Base-by-base conservation (phyloP, 2,113 vertebrate species). In the Pongo abelii region DNA sequence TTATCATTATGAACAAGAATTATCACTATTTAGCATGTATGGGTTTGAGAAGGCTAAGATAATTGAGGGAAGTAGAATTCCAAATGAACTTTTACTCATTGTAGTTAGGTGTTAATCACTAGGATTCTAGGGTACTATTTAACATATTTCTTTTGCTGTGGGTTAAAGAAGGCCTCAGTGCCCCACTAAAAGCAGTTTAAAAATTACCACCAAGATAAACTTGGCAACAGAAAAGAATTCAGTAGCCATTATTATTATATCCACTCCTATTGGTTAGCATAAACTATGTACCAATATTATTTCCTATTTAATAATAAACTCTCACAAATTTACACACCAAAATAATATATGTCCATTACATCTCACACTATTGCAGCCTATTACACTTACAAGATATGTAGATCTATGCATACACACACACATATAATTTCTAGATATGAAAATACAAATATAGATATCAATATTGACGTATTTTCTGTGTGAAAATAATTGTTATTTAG, bases 1-100 rank as follows among this genome's bases (percentile, higher is more conserved):
- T 89, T 96, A 85, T 52, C 43, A 85, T 87, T 89, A 43, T 48
- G 81, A 80, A 59, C 40, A 88, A 70, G 86, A 96, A 67, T 94
- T 93, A 75, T 67, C 55, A 38, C 25, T 79, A 22, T 78, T 64
- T 46, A 88, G 16, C n/a, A 61, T 50, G 40, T 52, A 69, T 43
- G 40, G 22, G 13, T 85, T 85, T 95, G 57, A 89, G n/a, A 8
- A 61, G 72, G 25, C 27, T 72, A 78, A 84, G 43, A 84, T 50
- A 92, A 84, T 20, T 64, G 74, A 89, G 13, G 77, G 30, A 89
- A 40, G 11, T 43, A 81, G 59, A 93, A 67, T 85, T 97, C 27
- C 50, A 92, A 97, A 88, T 93, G 57, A 97, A 93, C 67, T 84
- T 89, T 57, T 77, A 40, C 23, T 25, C 6, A 74, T 25, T 14